Conservation (phyloP, 2,113 vertebrate species). For the Corythaeola cristata region DNA sequence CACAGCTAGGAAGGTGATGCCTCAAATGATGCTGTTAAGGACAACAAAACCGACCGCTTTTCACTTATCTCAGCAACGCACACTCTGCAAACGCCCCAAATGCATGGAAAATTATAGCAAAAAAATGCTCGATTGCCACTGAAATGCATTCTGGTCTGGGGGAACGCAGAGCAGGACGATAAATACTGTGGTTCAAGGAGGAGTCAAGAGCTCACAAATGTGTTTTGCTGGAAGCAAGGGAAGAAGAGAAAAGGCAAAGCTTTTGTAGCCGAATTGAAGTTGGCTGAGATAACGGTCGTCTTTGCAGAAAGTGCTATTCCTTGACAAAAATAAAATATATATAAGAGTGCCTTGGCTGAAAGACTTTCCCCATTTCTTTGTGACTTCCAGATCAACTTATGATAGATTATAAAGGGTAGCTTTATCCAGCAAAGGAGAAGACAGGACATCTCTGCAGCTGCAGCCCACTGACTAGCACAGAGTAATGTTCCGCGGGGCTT, state of each 20-base stretch:
- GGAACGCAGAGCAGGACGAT: constrained; percentile 27
- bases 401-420: background rate
- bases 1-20: background rate
- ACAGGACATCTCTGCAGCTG: background rate
- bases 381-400: background rate
- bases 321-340: background rate
- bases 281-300: background rate
- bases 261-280: background rate
- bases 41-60: constrained; percentile 24
- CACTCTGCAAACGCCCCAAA: background rate
- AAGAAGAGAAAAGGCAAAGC: background rate
- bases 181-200: constrained; percentile 12
- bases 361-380: background rate
- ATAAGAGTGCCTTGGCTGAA: background rate
- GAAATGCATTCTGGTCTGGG: background rate
- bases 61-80: constrained; percentile 24
- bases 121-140: background rate
- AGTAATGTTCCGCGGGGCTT: background rate
- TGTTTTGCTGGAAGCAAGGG: background rate
- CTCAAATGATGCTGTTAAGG: constrained; percentile 8
- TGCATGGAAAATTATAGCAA: constrained; percentile 18
- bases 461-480: background rate
- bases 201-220: constrained; percentile 26
- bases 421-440: background rate
- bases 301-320: background rate